These are phyloP conservation scores for Periphyllus acericola DNA, from an alignment of 2,888 invertebrate genomes.

Conservation along the genomic window DNA sequence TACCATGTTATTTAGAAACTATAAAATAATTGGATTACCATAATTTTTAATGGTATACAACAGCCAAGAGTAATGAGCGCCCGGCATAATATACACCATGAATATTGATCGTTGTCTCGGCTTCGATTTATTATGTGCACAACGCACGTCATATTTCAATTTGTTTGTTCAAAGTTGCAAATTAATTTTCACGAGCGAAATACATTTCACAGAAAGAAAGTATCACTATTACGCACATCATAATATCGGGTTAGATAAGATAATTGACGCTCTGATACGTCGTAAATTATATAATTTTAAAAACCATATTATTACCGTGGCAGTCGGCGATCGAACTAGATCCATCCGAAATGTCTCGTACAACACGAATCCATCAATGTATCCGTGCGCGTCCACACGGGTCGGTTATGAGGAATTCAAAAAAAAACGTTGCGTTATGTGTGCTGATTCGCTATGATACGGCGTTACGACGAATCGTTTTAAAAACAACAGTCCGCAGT, in stretches of 20 bases:
- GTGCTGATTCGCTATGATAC: too few species aligned
- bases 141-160: conserved; percentile 17
- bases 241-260: conserved; percentile 23
- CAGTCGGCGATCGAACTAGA: not conserved
- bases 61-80: not conserved
- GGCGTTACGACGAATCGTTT: too few species aligned
- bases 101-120: conserved; percentile 21
- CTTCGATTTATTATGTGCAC: conserved; percentile 17
- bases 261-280: conserved; percentile 5
- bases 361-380: not conserved
- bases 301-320: not conserved
- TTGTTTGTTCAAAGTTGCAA: conserved; percentile 32
- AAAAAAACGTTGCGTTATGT: too few species aligned
- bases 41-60: conserved; percentile 5
- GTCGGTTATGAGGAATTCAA: too few species aligned
- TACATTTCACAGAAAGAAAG: conserved; percentile 17
- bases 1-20: conserved; percentile 9
- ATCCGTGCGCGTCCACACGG: not conserved
- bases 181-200: conserved; percentile 5
- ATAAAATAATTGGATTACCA: conserved; percentile 42
- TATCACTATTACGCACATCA: not conserved
- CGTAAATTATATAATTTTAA: conserved; percentile 25
- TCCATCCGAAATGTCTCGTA: not conserved
- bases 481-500: too few species aligned
- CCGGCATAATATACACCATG: not conserved